Evolutionary conservation across 2,888 invertebrate genomes (phyloP).

Genomic region (Muschampia plurimacula): DNA sequence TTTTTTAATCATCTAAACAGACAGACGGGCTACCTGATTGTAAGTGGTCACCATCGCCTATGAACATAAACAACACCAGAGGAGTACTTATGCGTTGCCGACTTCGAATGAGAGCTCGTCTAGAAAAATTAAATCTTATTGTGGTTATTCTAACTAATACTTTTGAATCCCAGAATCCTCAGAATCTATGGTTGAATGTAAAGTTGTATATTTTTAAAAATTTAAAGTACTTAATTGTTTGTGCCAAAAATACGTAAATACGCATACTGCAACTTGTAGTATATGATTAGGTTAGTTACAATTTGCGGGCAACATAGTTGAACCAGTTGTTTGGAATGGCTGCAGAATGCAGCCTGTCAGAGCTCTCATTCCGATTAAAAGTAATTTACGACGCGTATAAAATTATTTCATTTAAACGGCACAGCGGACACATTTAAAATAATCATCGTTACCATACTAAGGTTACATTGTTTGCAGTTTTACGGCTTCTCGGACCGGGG

Average conservation of each 20-base stretch:
- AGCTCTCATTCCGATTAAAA: slow-evolving; percentile 39
- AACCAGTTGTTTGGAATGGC: slow-evolving; percentile 33
- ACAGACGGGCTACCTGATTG: too few relatives aligned
- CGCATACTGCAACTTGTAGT: background rate
- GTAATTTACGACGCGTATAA: slow-evolving; percentile 74
- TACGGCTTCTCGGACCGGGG: slow-evolving; percentile 16
- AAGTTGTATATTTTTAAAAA: too few relatives aligned
- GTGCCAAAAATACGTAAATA: background rate
- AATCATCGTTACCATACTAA: slow-evolving; percentile 69
- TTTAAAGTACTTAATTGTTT: background rate
- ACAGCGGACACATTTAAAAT: slow-evolving; percentile 67
- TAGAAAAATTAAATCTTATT: too few relatives aligned
- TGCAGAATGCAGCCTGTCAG: slow-evolving; percentile 28
- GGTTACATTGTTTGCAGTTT: slow-evolving; percentile 69
- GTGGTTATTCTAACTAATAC: too few relatives aligned
- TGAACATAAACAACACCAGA: too few relatives aligned
- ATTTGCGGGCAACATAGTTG: slow-evolving; percentile 30
- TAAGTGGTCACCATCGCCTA: too few relatives aligned
- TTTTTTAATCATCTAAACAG: too few relatives aligned
- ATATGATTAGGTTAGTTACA: background rate
- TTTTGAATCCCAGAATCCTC: too few relatives aligned
- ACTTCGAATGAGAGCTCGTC: too few relatives aligned
- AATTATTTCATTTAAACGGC: slow-evolving; percentile 65
- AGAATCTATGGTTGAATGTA: too few relatives aligned
- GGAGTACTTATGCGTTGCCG: too few relatives aligned